Evolutionary conservation across 1,140 invertebrate species (phyloP), one percentile per base, ranked within the genome.

Genomic region (Rhopalosiphum padi): DNA sequence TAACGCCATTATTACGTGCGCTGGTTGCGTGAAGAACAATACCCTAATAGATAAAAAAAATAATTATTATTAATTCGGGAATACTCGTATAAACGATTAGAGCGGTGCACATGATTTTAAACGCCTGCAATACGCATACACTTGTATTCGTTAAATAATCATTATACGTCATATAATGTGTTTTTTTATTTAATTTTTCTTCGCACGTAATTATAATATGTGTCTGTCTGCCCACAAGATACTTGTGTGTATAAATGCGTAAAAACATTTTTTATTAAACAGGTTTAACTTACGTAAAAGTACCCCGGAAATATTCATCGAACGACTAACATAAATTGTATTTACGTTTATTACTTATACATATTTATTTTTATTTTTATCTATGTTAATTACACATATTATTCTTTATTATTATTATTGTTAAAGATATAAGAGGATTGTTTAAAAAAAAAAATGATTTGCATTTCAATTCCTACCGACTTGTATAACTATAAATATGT

Each of bases 21-120:
- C 97, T 41, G 97, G 97, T 95, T 98, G 97, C 18, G 97, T 96
- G 2, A 97, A 97, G 91, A 96, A 95, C 83, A 97, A 96, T 25
- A 97, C 94, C 90, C 97, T 96, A 94, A 97, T 98, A 96, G 30
- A 96, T 96, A 94, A 88, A 51, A 90, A 25, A 60, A 41, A 43
- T 43, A 85, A 85, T 43, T 25, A 21, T 18, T 18, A 21, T 48
- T 2, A 41, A 83, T 77, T 77, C 60, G 15, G n/a, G 0, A 15
- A 77, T 77, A 51, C 48, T 51, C 15, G 18, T 51, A 51, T 51
- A 18, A 18, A 30, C n/a, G n/a, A 77, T 77, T 77, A 77, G 15
- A 60, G 7, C 55, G 7, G 8, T 60, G 9, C 55, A 60, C 25
- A 30, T 9, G 0, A 30, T 60, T 60, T 30, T 30, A 60, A 15